Percentiles rank a stretch among this genome's conserved stretches.
These are phyloP conservation scores for Telmatherina bonti DNA, from an alignment of 2,797 vertebrate genomes.

Conservation along the genomic window DNA sequence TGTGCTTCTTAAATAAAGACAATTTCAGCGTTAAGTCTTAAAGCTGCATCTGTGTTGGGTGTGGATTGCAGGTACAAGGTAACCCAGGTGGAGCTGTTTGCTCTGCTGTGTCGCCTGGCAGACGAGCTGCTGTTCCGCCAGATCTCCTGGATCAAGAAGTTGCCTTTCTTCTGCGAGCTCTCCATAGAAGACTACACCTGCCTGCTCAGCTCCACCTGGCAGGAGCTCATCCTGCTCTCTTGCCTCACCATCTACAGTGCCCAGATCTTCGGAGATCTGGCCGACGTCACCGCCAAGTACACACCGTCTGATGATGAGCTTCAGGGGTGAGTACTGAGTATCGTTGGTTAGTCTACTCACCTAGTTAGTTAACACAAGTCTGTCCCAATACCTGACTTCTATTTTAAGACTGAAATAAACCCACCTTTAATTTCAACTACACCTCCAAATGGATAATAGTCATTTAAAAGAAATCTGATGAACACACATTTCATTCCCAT, in stretches of 20 bases:
- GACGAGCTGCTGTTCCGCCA: slow-evolving; percentile 98
- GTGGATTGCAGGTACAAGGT: slow-evolving; percentile 90
- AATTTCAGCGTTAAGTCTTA: neutral
- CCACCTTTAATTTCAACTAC: too few species aligned
- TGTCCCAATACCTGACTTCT: too few species aligned
- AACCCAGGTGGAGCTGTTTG: slow-evolving; percentile 97
- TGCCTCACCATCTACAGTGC: slow-evolving; percentile 97
- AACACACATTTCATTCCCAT: too few species aligned
- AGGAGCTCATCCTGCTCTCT: slow-evolving; percentile 96
- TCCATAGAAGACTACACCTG: slow-evolving; percentile 99
- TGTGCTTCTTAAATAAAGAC: neutral
- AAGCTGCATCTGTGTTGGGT: neutral
- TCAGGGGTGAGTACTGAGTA: slow-evolving; percentile 87
- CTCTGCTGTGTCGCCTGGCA: slow-evolving; percentile 96
- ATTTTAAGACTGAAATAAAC: too few species aligned
- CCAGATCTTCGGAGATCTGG: slow-evolving; percentile 97
- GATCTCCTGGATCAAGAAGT: slow-evolving; percentile 99
- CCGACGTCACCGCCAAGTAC: slow-evolving; percentile 96
- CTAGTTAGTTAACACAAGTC: too few species aligned
- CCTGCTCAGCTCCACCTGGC: slow-evolving; percentile 97
- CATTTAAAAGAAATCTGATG: too few species aligned
- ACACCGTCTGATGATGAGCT: slow-evolving; percentile 95
- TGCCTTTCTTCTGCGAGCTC: slow-evolving; percentile 97
- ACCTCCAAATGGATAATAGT: too few species aligned
- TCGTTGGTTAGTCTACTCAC: neutral